Conservation (phyloP, 2,888 invertebrate species). For the Bellardia pandia region DNA sequence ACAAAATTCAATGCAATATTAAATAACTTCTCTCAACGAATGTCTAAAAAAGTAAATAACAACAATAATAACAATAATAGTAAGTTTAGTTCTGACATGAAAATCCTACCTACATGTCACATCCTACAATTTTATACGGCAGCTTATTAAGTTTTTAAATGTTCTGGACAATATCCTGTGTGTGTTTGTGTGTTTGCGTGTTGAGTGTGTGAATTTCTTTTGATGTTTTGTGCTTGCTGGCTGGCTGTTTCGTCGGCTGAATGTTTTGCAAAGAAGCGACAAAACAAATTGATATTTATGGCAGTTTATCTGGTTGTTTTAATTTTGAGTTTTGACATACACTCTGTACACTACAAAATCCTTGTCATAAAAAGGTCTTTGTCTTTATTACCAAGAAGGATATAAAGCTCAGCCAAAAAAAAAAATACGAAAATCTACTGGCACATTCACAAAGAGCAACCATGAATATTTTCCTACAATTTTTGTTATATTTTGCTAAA, state of each 20-base stretch:
- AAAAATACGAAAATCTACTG: neutral
- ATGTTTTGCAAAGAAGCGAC: neutral
- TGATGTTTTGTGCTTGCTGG: neutral
- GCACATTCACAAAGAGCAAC: neutral
- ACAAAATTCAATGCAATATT: neutral
- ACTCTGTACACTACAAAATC: conserved; percentile 24
- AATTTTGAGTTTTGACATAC: conserved; percentile 28
- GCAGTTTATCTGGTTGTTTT: conserved; percentile 23
- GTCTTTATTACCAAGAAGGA: conserved; percentile 30
- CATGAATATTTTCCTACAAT: neutral
- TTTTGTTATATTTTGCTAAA: conserved; percentile 3
- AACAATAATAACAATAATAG: neutral
- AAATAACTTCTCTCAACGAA: neutral
- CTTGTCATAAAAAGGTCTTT: conserved; percentile 47
- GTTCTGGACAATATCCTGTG: neutral
- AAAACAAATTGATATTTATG: conserved; percentile 64
- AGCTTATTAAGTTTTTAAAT: conserved; percentile 43
- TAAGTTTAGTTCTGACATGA: neutral
- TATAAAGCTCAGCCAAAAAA: conserved; percentile 26
- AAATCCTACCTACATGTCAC: conserved; percentile 3
- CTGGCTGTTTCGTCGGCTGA: neutral
- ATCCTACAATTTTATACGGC: conserved; percentile 30
- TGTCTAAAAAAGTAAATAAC: neutral
- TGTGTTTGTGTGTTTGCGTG: neutral
- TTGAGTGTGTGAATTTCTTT: neutral